Evolutionary conservation across 2,797 vertebrate genomes (phyloP).

Genomic region (Galaxias olidus): DNA sequence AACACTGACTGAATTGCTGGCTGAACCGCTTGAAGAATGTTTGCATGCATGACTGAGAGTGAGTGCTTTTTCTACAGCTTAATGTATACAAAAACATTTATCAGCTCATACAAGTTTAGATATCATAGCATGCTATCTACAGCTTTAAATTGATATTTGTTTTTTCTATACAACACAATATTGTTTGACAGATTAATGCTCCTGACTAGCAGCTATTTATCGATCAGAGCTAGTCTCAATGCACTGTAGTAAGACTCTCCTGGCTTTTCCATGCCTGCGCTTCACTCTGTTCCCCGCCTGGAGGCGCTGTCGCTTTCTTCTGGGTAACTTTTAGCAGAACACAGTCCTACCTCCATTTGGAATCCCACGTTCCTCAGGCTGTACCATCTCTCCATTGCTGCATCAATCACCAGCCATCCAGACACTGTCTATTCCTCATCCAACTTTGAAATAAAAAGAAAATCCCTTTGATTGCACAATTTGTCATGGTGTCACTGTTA

Average conservation of each 20-base stretch:
- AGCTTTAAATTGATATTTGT: no score
- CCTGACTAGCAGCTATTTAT: no score
- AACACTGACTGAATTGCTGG: slow-evolving; percentile 1
- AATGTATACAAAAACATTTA: no score
- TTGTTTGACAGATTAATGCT: no score
- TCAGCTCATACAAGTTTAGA: no score
- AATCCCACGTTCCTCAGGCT: neutral
- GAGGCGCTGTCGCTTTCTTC: neutral
- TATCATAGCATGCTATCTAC: no score
- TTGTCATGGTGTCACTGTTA: neutral
- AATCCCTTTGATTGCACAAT: neutral
- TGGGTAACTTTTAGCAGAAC: neutral
- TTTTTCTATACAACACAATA: no score
- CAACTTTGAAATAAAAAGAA: neutral
- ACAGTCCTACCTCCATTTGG: neutral
- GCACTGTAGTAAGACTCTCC: neutral
- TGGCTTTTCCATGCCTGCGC: slow-evolving; percentile 2
- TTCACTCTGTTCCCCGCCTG: neutral
- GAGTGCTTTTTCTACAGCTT: neutral
- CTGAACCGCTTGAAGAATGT: neutral
- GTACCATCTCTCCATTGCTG: neutral
- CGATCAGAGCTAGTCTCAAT: neutral
- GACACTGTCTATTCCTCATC: slow-evolving; percentile 1
- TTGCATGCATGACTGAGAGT: slow-evolving; percentile 19
- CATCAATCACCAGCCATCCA: neutral